These are phyloP conservation scores for Tipula vernalis DNA, from an alignment of 2,888 invertebrate species.

Conservation along the genomic window DNA sequence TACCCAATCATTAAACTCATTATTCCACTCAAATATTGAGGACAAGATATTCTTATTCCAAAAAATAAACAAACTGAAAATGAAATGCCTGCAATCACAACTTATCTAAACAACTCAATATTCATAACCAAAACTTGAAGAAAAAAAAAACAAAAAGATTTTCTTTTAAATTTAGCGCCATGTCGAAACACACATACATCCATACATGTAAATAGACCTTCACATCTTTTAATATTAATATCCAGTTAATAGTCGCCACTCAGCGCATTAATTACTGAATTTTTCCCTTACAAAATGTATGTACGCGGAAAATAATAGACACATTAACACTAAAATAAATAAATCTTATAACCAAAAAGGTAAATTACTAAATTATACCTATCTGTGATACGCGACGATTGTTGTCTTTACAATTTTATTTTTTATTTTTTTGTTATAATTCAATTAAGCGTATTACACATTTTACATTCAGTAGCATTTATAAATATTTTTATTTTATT, in stretches of 20 bases:
- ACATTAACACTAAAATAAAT: neutral
- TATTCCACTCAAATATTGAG: too few relatives aligned
- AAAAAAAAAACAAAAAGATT: neutral
- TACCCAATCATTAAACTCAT: too few relatives aligned
- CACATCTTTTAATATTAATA: neutral
- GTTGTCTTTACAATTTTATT: neutral
- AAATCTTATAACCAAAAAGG: neutral
- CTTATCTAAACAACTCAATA: neutral
- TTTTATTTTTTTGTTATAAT: neutral
- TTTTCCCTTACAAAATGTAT: neutral
- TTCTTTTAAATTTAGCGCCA: neutral
- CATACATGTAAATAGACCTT: neutral
- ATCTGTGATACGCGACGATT: neutral
- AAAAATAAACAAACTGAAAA: neutral
- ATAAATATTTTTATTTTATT: slow-evolving; percentile 4
- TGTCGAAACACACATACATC: neutral
- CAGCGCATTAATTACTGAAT: neutral
- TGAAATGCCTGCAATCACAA: neutral
- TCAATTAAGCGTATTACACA: neutral
- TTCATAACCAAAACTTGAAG: neutral
- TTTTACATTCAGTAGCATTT: neutral
- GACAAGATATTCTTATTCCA: neutral
- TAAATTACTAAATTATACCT: neutral
- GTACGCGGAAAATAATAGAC: neutral
- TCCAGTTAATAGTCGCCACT: neutral